These are phyloP conservation scores for Ichneumoninae sp. DNA, from an alignment of 2,888 invertebrate genomes.

Conservation along the genomic window DNA sequence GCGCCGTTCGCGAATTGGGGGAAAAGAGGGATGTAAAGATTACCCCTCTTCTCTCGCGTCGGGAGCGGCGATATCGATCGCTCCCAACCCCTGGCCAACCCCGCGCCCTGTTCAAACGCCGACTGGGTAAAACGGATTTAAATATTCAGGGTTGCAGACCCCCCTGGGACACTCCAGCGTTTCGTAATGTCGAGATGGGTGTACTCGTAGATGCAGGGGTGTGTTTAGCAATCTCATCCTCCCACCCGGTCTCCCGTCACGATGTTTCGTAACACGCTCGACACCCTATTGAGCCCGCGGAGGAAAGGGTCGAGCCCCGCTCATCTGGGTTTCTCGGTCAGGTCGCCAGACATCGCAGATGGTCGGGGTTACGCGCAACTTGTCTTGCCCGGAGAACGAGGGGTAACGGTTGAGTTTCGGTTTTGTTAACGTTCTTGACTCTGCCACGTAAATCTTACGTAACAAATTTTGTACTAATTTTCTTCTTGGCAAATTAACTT, in stretches of 20 bases:
- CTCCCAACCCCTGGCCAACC: neutral
- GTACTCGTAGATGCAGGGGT: slow-evolving; percentile 3
- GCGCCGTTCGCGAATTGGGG: slow-evolving; percentile 23
- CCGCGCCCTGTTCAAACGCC: neutral
- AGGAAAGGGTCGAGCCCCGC: slow-evolving; percentile 48
- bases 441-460: too few species aligned
- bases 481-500: too few species aligned
- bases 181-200: slow-evolving; percentile 1
- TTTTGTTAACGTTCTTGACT: neutral
- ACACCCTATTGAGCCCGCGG: slow-evolving; percentile 29
- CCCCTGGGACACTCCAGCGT: slow-evolving; percentile 10
- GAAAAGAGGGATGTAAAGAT: slow-evolving; percentile 30
- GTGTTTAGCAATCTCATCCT: slow-evolving; percentile 23
- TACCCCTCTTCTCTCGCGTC: slow-evolving; percentile 9
- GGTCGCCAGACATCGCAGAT: slow-evolving; percentile 29
- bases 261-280: neutral
- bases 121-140: slow-evolving; percentile 13
- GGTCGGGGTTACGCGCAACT: slow-evolving; percentile 15
- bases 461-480: too few species aligned
- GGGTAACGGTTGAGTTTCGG: neutral
- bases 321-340: slow-evolving; percentile 60
- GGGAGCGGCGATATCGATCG: slow-evolving; percentile 39
- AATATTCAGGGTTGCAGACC: slow-evolving; percentile 28
- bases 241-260: neutral
- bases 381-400: neutral